phyloP scores from a whole-genome alignment of 2,797 vertebrate species.

The Syncerus caffer region DNA sequence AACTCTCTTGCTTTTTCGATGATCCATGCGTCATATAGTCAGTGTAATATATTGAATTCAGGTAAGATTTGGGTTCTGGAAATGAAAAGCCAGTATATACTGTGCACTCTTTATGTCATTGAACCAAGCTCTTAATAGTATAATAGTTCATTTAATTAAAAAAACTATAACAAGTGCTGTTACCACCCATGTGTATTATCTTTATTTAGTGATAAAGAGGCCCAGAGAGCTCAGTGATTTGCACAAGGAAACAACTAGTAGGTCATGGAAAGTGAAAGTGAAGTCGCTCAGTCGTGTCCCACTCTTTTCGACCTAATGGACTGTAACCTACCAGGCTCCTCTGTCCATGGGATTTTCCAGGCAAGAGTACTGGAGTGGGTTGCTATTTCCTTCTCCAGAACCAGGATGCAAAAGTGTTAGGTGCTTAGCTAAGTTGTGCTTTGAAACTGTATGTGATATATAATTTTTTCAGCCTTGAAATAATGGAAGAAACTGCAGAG shows the following conservation, averaged over 20 bases:
- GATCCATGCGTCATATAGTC: neutral
- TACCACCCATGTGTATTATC: neutral
- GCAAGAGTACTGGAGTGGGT: neutral
- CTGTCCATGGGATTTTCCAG: neutral
- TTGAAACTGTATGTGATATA: neutral
- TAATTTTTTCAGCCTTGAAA: neutral
- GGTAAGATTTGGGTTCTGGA: neutral
- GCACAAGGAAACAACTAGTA: neutral
- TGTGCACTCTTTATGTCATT: neutral
- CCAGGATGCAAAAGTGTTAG: neutral
- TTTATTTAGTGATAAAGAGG: neutral
- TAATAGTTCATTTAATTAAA: neutral
- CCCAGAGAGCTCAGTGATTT: neutral
- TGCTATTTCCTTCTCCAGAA: neutral
- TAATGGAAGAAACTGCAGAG: neutral
- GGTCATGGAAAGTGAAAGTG: neutral
- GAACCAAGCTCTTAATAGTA: neutral
- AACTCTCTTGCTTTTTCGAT: neutral
- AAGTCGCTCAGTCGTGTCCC: neutral
- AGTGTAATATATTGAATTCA: neutral
- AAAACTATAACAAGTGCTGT: neutral
- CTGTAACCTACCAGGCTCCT: neutral
- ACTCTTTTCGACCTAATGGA: neutral
- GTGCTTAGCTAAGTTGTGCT: neutral
- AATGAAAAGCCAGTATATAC: neutral